Percentiles rank a stretch among this genome's conserved stretches.
Conservation (phyloP, 2,888 invertebrate genomes). For the Helleia helle region DNA sequence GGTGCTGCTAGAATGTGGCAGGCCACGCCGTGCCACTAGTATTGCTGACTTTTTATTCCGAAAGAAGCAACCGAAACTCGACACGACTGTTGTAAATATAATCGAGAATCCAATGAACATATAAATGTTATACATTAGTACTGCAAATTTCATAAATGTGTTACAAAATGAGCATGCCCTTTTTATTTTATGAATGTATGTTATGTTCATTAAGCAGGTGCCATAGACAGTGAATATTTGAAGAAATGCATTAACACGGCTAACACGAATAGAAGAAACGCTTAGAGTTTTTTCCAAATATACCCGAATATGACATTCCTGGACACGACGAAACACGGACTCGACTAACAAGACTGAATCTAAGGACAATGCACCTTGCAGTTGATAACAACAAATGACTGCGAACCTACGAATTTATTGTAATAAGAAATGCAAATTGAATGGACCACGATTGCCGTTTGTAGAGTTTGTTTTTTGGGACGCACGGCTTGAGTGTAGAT, state of each 20-base stretch:
- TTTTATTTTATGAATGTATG: too few relatives aligned
- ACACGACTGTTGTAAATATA: conserved; percentile 29
- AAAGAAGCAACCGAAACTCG: conserved; percentile 18
- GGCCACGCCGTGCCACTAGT: conserved; percentile 33
- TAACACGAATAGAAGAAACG: not conserved
- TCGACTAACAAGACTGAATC: conserved; percentile 6
- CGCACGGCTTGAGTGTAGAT: too few relatives aligned
- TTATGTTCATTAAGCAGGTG: too few relatives aligned
- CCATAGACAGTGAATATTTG: too few relatives aligned
- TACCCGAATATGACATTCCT: not conserved
- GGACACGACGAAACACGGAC: not conserved
- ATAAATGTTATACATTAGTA: conserved; percentile 16
- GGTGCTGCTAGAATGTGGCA: conserved; percentile 25
- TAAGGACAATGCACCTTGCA: not conserved
- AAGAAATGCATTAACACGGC: too few relatives aligned
- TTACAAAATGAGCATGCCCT: too few relatives aligned
- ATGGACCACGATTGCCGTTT: too few relatives aligned
- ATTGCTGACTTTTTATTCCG: conserved; percentile 31
- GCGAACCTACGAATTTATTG: conserved; percentile 29
- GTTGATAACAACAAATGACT: conserved; percentile 5
- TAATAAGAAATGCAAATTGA: conserved; percentile 17
- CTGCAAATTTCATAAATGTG: too few relatives aligned
- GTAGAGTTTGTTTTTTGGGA: too few relatives aligned
- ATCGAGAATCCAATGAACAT: conserved; percentile 57
- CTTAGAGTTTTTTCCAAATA: not conserved